These are phyloP conservation scores for Lonchura striata DNA, from an alignment of 2,113 vertebrate genomes.

Conservation along the genomic window DNA sequence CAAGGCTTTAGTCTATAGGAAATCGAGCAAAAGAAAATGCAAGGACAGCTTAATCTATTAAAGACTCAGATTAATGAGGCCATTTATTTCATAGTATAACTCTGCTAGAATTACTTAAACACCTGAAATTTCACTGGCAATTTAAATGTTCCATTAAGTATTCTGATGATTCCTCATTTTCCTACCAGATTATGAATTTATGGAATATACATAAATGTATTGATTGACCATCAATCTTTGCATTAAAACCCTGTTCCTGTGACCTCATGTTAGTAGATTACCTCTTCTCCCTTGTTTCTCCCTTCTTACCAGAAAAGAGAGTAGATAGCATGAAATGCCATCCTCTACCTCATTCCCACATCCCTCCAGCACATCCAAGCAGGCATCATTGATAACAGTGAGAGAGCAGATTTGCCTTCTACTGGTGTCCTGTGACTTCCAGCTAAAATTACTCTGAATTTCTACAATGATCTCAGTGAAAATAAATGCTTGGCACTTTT, in stretches of 20 bases:
- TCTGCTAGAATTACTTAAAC: not conserved
- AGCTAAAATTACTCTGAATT: not conserved
- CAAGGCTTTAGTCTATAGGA: not conserved
- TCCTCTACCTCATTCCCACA: not conserved
- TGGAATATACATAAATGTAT: not conserved
- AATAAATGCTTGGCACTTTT: not conserved
- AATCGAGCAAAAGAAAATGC: not conserved
- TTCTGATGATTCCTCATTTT: constrained; percentile 10
- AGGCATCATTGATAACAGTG: not conserved
- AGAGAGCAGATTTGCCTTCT: not conserved
- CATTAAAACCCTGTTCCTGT: not conserved
- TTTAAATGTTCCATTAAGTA: constrained; percentile 6
- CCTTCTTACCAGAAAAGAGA: not conserved
- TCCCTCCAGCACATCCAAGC: not conserved
- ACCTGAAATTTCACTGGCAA: not conserved
- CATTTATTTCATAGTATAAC: not conserved
- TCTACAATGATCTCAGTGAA: not conserved
- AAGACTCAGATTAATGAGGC: not conserved
- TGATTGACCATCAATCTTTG: not conserved
- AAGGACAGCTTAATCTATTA: not conserved
- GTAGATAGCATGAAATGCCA: not conserved
- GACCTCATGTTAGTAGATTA: not conserved
- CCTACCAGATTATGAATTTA: not conserved
- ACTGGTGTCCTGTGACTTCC: not conserved
- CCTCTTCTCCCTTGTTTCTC: not conserved